A percentile compares a stretch with the other conserved stretches of the same genome.
Evolutionary conservation across 2,888 invertebrate genomes (phyloP).

Genomic region (Agrotis clavis): DNA sequence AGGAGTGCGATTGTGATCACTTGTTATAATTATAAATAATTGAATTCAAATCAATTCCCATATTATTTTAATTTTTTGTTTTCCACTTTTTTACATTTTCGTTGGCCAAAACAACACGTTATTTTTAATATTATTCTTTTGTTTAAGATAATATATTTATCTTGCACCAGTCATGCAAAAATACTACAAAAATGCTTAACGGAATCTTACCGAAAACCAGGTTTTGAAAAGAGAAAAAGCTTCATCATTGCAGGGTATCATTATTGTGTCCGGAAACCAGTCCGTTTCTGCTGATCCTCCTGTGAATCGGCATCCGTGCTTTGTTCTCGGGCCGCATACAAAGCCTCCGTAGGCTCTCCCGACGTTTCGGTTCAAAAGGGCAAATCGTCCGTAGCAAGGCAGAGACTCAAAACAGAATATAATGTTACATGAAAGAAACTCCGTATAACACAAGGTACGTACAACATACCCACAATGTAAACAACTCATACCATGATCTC

Average conservation of each 20-base stretch:
- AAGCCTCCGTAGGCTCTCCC: background rate
- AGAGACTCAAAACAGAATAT: conserved; percentile 10
- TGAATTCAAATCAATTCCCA: no score
- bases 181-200: background rate
- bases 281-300: conserved; percentile 21
- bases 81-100: no score
- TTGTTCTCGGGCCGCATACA: conserved; percentile 31
- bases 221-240: conserved; percentile 9
- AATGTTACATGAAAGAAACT: conserved; percentile 22
- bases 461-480: conserved; percentile 22
- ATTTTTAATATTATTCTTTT: background rate
- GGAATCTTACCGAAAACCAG: background rate
- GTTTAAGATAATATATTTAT: no score
- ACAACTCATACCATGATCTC: conserved; percentile 28
- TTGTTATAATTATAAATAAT: no score
- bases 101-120: no score
- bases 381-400: background rate
- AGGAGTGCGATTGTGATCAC: no score
- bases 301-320: conserved; percentile 19
- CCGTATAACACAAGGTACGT: background rate
- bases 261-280: conserved; percentile 25
- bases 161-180: background rate
- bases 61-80: no score
- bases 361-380: conserved; percentile 4
- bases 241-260: conserved; percentile 24